phyloP scores from a whole-genome alignment of 2,888 invertebrate genomes.

The Fabriciana adippe region DNA sequence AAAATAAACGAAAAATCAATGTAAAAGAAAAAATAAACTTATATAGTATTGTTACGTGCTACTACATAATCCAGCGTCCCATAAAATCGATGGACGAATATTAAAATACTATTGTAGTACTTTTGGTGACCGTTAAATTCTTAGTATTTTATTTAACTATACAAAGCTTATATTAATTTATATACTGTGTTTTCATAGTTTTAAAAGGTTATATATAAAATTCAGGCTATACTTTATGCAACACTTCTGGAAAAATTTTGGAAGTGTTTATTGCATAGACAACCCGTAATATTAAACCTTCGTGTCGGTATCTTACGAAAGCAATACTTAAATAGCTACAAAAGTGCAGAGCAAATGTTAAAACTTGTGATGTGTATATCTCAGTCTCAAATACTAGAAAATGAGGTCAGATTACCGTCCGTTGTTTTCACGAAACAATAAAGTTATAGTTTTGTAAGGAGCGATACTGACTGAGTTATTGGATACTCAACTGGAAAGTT shows the following conservation, averaged over 20 bases:
- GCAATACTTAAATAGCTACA: conserved; percentile 16
- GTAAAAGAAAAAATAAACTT: neutral
- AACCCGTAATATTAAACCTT: neutral
- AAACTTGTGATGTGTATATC: conserved; percentile 41
- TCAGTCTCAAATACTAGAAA: conserved; percentile 47
- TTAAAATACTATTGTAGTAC: no score
- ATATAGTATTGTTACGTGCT: neutral
- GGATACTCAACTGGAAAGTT: conserved; percentile 56
- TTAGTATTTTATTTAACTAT: no score
- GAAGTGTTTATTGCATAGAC: no score
- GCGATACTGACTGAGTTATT: conserved; percentile 58
- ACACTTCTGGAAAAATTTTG: no score
- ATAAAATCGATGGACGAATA: no score
- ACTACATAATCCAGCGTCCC: neutral
- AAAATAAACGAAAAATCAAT: no score
- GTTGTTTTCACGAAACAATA: conserved; percentile 58
- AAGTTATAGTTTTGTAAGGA: conserved; percentile 48
- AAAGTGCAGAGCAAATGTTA: conserved; percentile 36
- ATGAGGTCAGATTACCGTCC: conserved; percentile 51
- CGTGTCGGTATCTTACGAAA: neutral
- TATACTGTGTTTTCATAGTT: no score
- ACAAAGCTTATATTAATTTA: no score
- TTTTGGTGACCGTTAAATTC: no score
- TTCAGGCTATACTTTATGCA: no score
- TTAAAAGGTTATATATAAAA: no score